These are phyloP conservation scores for Spinus pinus DNA, from an alignment of 2,797 vertebrate genomes.

Conservation along the genomic window DNA sequence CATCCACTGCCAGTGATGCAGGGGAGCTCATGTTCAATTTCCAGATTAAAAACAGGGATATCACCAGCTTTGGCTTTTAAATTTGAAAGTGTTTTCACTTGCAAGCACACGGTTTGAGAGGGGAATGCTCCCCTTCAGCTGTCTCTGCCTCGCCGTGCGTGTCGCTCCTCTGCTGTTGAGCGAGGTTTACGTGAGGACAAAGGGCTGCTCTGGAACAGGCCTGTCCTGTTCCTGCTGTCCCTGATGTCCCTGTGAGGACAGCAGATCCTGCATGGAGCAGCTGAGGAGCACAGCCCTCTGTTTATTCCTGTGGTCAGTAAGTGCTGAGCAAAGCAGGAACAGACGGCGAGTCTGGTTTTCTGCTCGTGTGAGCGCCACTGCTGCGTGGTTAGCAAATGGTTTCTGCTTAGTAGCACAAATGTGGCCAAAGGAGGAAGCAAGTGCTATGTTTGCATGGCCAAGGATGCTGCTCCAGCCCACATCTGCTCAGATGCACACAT, in stretches of 20 bases:
- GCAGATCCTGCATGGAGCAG: neutral
- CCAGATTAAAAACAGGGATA: neutral
- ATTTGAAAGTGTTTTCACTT: neutral
- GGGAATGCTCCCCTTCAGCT: neutral
- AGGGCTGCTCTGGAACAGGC: neutral
- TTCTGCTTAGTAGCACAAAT: conserved; percentile 4
- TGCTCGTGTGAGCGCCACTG: conserved; percentile 16
- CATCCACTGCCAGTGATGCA: neutral
- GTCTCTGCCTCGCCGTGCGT: neutral
- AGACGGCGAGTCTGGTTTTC: neutral
- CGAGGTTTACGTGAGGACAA: neutral
- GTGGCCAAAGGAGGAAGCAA: conserved; percentile 48
- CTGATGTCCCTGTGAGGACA: neutral
- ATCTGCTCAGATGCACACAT: neutral
- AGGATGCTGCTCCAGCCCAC: conserved; percentile 1
- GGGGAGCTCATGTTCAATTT: neutral
- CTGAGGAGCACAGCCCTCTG: neutral
- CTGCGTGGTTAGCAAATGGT: conserved; percentile 22
- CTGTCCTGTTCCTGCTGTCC: neutral
- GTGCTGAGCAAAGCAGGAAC: conserved; percentile 44
- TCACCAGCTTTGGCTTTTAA: neutral
- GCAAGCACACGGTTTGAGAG: neutral
- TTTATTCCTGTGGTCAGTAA: conserved; percentile 26
- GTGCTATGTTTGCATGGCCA: neutral
- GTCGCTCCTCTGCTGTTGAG: accelerated